These are phyloP conservation scores for Adelges cooleyi DNA, from an alignment of 1,140 invertebrate species.

Conservation along the genomic window DNA sequence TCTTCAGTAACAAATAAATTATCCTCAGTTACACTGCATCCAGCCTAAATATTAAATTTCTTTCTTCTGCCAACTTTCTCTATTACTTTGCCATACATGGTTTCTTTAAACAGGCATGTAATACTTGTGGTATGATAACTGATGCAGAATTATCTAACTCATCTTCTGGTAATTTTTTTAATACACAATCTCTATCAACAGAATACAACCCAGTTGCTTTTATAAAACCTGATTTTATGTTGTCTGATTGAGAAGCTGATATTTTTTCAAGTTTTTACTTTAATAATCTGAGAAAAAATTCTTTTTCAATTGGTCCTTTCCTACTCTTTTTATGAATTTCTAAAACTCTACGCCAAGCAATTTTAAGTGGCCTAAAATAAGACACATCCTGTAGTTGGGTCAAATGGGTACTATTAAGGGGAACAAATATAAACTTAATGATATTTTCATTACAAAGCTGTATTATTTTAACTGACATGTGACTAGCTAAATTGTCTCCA, in stretches of 20 bases:
- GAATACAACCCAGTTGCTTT: not conserved
- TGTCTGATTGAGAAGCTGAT: not conserved
- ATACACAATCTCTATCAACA: not conserved
- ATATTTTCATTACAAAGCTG: not conserved
- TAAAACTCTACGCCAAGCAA: not conserved
- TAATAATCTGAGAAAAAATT: not conserved
- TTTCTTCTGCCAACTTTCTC: no score
- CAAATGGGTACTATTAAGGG: not conserved
- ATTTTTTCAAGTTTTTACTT: not conserved
- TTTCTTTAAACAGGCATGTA: no score
- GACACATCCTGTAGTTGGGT: not conserved
- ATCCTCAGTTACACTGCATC: no score
- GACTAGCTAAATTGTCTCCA: constrained; percentile 26
- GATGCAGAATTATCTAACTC: no score
- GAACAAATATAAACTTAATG: constrained; percentile 1
- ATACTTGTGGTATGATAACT: no score
- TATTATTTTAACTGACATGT: not conserved
- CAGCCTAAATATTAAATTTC: no score
- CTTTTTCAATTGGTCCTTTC: not conserved
- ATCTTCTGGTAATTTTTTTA: not conserved
- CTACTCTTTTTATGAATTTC: constrained; percentile 3
- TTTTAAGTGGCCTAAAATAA: constrained; percentile 34
- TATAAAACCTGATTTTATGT: not conserved
- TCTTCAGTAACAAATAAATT: no score
- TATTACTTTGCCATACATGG: no score